Evolutionary conservation across 2,888 invertebrate species (phyloP), one percentile per base, ranked within the genome.

Genomic region (Leucophora obtusa): DNA sequence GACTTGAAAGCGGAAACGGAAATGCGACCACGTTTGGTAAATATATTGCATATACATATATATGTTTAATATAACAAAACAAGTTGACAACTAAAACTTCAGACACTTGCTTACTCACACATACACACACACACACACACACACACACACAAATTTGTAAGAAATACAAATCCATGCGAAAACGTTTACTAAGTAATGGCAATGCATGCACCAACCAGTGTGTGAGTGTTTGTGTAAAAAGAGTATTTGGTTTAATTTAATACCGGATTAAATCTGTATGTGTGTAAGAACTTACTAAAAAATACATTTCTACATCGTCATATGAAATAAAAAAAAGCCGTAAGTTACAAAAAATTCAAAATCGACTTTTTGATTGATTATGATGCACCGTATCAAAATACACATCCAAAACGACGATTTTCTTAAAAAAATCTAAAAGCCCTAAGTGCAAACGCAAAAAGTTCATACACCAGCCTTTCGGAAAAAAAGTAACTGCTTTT

Each of bases 1-100:
- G 72, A 76, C 73, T 73, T 54, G 77, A 68, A 70, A 77, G 59
- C 63, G 78, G 82, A 79, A 82, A 58, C 68, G 77, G 77, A 74
- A 73, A 76, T 73, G 77, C 70, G 70, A 50, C 76, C 62, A 56
- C 58, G 56, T 59, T 71, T 51, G 28, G 50, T 6, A 53, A 59
- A 53, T 11, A 54, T 35, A 35, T 60, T 59, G 59, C 47, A 14
- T 18, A 33, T 5, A 2, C 35, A n/a, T n/a, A n/a, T n/a, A n/a
- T n/a, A n/a, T n/a, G n/a, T n/a, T n/a, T n/a, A n/a, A n/a, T n/a
- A 38, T 38, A 38, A 38, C 11, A 47, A 47, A n/a, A 47, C 43
- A 47, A 47, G 43, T 47, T 47, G 43, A n/a, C 43, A 47, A n/a
- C 43, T 14, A 3, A 38, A 38, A 38, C 38, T 38, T 38, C 38